Base-by-base conservation (phyloP, 2,113 vertebrate species). In the Equus quagga region DNA sequence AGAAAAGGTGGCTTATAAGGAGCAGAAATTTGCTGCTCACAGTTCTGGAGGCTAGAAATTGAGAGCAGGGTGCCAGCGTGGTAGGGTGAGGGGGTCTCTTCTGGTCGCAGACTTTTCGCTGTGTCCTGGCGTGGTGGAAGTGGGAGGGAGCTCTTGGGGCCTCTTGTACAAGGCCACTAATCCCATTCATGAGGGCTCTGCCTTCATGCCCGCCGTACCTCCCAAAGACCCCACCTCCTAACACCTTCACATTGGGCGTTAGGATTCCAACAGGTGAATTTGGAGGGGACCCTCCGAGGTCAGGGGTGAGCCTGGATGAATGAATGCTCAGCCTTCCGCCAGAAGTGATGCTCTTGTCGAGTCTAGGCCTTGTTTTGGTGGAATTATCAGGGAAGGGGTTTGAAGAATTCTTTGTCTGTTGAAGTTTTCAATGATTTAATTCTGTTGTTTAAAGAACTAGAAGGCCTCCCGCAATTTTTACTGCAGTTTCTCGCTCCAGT, bases 381-480 rank as follows among this genome's bases (percentile, higher is more conserved):
- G 18, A 51, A 31, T 26, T n/a, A 13, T 18, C 33, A n/a, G 28
- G 10, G 14, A 62, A 4, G 11, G 1, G 11, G 9, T 72, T 64
- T 81, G 46, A 94, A 62, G 80, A 58, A 62, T 19, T 8, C 36
- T 6, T 10, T 10, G 4, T 70, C 73, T 49, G 1, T 9, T 18
- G n/a, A 64, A 33, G 26, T 89, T 86, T 89, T 19, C 60, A 33
- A 11, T 8, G 6, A 58, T 18, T 24, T 36, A 13, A 28, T 64
- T 87, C 65, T 56, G 18, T n/a, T 69, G 24, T 23, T 33, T 58
- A 54, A 51, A 46, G 46, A 65, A 31, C 41, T 46, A 9, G 2
- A 0, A 12, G 46, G 41, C 3, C 8, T 67, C 33, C 86, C 10
- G 5, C 15, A 0, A 3, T n/a, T 11, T 33, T 79, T 33, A 2